Evolutionary conservation across 1,140 invertebrate genomes (phyloP).

Genomic region (Drosophila burlai): DNA sequence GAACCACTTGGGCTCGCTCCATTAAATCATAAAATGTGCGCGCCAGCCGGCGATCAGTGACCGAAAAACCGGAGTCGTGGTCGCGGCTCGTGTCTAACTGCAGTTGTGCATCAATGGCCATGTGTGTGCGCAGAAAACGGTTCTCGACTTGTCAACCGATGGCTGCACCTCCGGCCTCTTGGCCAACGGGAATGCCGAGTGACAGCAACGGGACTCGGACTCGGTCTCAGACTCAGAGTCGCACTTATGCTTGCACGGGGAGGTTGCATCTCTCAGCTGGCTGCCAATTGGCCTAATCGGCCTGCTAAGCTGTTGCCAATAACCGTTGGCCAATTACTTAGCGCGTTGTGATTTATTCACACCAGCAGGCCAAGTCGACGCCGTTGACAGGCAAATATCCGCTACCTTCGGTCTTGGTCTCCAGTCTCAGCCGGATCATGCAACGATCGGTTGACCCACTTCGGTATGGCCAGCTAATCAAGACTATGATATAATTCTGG

Average conservation of each 20-base stretch:
- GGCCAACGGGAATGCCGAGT: slow-evolving; percentile 67
- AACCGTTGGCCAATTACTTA: slow-evolving; percentile 78
- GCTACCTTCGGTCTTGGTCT: slow-evolving; percentile 34
- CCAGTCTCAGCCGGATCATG: slow-evolving; percentile 41
- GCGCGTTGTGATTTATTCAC: slow-evolving; percentile 51
- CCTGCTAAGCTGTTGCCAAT: slow-evolving; percentile 65
- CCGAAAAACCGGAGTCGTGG: slow-evolving; percentile 50
- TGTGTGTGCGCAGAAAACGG: slow-evolving; percentile 54
- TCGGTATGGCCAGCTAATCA: slow-evolving; percentile 47
- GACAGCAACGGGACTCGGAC: slow-evolving; percentile 61
- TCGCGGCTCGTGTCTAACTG: slow-evolving; percentile 63
- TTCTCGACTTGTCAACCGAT: slow-evolving; percentile 61
- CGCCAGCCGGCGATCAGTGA: slow-evolving; percentile 54
- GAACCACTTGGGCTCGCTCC: slow-evolving; percentile 65
- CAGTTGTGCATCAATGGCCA: slow-evolving; percentile 77
- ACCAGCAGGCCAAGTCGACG: slow-evolving; percentile 25
- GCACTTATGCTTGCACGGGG: not conserved
- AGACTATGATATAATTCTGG: slow-evolving; percentile 71
- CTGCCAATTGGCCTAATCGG: slow-evolving; percentile 68
- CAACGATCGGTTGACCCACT: slow-evolving; percentile 47
- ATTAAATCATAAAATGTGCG: slow-evolving; percentile 68
- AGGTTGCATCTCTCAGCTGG: slow-evolving; percentile 20
- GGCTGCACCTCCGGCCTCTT: slow-evolving; percentile 17
- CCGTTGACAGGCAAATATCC: slow-evolving; percentile 68
- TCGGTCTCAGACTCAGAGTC: not conserved